Conservation (phyloP, 2,888 invertebrate species). For the Tetropium fuscum region DNA sequence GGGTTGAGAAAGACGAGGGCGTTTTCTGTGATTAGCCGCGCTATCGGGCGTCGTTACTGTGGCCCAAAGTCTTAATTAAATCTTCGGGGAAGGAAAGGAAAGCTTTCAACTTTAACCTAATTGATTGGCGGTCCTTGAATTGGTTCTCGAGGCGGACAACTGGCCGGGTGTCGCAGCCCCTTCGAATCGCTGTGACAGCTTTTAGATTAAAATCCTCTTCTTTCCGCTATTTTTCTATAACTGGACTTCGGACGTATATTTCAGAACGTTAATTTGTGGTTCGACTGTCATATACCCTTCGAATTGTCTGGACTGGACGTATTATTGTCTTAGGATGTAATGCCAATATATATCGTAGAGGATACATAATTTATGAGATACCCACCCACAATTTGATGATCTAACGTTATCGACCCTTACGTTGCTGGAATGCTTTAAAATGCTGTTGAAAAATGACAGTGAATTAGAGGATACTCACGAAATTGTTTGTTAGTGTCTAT, state of each 20-base stretch:
- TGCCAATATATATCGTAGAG: constrained; percentile 8
- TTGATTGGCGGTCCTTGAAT: constrained; percentile 60
- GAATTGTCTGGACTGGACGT: constrained; percentile 30
- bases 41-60: constrained; percentile 56
- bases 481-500: too few relatives aligned
- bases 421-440: too few relatives aligned
- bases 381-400: too few relatives aligned
- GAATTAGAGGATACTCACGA: too few relatives aligned
- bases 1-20: constrained; percentile 38
- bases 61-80: constrained; percentile 63
- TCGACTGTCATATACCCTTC: constrained; percentile 41
- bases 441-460: too few relatives aligned
- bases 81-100: constrained; percentile 56
- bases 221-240: constrained; percentile 46
- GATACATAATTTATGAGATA: constrained; percentile 15
- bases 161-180: constrained; percentile 45
- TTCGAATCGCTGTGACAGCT: constrained; percentile 59
- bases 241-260: constrained; percentile 51
- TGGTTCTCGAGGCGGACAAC: constrained; percentile 40
- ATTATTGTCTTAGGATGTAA: constrained; percentile 37
- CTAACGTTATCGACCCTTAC: too few relatives aligned
- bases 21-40: constrained; percentile 57
- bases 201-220: constrained; percentile 61
- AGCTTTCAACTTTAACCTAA: constrained; percentile 58
- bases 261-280: constrained; percentile 57